Evolutionary conservation across 2,888 invertebrate genomes (phyloP), one percentile per base, ranked within the genome.

Genomic region (Calameuta filiformis): DNA sequence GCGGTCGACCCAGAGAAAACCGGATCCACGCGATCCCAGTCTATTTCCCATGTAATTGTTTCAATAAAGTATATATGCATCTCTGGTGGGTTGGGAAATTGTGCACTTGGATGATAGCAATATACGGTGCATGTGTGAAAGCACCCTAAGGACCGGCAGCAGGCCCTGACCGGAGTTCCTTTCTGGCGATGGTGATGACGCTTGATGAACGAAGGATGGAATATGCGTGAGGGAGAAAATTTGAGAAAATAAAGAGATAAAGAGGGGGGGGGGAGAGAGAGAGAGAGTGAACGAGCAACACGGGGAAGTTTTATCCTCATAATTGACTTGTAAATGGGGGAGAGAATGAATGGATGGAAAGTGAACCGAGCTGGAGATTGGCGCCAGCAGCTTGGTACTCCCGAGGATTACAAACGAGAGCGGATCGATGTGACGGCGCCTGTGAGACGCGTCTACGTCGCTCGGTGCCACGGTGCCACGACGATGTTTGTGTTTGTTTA

Each of bases 401-500:
- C 80, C 74, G 77, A 81, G 79, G 79, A 84, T 81, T 83, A 79
- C 79, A 15, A 56, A 56, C 56, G 76, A 80, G 81, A 80, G 76
- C 76, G 81, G 84, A 85, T 85, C 86, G 84, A 86, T 85, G 80
- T 75, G 80, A 84, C 77, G 85, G 85, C 84, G 87, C 84, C 86
- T 82, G 80, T 81, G 80, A 81, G 86, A 81, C 84, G 84, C 82
- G 79, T 68, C 80, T 84, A 78, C 68, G 76, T 37, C 31, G 73
- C 71, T 69, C 23, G 56, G 79, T 75, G 73, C 15, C 71, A 35
- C 11, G 75, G 23, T 30, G 30, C 35, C 76, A 77, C 75, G 69
- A 69, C 76, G 56, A 73, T 78, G 79, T 79, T 79, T 75, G 75
- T 73, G 75, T 79, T 76, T 77, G 76, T 77, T 80, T 78, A 81